Percentiles rank a stretch among this genome's conserved stretches.
Evolutionary conservation across 2,113 vertebrate genomes (phyloP).

Genomic region (Elanoides forficatus): DNA sequence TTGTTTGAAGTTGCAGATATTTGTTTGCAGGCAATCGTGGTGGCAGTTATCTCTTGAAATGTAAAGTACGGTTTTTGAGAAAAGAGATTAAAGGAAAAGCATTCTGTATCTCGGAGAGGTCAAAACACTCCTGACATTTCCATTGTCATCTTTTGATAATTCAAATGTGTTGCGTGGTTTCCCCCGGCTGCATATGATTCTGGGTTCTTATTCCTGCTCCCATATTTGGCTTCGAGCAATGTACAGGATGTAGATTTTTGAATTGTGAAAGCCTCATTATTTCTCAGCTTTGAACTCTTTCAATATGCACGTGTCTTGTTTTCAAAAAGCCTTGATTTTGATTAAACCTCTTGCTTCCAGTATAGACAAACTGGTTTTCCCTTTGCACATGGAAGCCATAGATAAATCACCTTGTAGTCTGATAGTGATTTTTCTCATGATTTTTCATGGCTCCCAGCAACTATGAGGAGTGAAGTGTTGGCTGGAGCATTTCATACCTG

Average conservation of each 20-base stretch:
- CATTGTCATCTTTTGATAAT: constrained; percentile 12
- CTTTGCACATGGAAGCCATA: constrained; percentile 26
- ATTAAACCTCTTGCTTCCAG: constrained; percentile 31
- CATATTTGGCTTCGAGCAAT: constrained; percentile 37
- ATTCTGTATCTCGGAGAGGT: not conserved
- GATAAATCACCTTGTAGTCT: constrained; percentile 31
- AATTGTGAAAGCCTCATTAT: constrained; percentile 48
- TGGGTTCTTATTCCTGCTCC: not conserved
- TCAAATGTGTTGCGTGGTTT: not conserved
- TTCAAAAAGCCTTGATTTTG: constrained; percentile 45
- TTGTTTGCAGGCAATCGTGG: not conserved
- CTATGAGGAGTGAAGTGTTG: constrained; percentile 40
- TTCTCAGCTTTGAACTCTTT: constrained; percentile 42
- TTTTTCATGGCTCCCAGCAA: constrained; percentile 45
- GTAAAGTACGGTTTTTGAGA: not conserved
- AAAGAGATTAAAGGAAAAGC: not conserved
- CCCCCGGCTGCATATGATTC: not conserved
- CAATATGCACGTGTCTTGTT: not conserved
- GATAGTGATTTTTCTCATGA: not conserved
- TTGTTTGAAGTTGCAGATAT: not conserved
- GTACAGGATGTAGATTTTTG: not conserved
- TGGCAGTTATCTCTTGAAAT: not conserved
- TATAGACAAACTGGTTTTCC: constrained; percentile 8
- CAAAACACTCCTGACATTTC: not conserved
- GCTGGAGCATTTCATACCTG: constrained; percentile 33